phyloP scores from a whole-genome alignment of 2,888 invertebrate species.

The Archaeoteleia sp. region DNA sequence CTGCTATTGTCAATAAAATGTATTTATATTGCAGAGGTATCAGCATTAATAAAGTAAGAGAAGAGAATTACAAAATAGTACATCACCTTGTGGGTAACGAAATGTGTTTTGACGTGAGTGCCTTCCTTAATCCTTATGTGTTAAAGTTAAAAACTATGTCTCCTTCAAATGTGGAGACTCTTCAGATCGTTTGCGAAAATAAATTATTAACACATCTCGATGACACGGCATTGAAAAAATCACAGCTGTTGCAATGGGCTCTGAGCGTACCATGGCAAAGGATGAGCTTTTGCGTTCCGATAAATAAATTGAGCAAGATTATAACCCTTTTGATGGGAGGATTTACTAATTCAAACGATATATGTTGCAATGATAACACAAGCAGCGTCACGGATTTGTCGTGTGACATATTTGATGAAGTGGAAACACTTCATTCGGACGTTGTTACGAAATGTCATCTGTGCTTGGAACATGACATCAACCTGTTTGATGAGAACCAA shows the following conservation, averaged over 20 bases:
- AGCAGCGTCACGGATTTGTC: constrained; percentile 18
- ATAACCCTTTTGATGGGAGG: constrained; percentile 61
- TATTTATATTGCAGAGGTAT: too few relatives aligned
- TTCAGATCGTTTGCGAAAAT: constrained; percentile 69
- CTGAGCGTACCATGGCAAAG: constrained; percentile 58
- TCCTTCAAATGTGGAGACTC: constrained; percentile 69
- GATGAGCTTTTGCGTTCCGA: constrained; percentile 47
- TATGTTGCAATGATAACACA: constrained; percentile 14
- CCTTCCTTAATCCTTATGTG: constrained; percentile 72
- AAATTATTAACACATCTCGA: too few relatives aligned
- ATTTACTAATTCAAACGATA: constrained; percentile 17
- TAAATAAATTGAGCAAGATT: constrained; percentile 61
- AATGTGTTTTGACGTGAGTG: constrained; percentile 66
- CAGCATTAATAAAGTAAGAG: constrained; percentile 26
- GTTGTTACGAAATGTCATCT: constrained; percentile 60
- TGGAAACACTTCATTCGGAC: constrained; percentile 37
- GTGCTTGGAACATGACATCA: constrained; percentile 54
- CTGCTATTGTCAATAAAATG: too few relatives aligned
- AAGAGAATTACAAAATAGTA: constrained; percentile 72
- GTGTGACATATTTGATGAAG: constrained; percentile 39
- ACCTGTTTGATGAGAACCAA: constrained; percentile 48
- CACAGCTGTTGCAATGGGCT: constrained; percentile 63
- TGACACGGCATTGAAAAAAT: too few relatives aligned
- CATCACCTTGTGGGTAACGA: constrained; percentile 71
- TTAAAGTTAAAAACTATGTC: constrained; percentile 72